Evolutionary conservation across 2,888 invertebrate species (phyloP).

Genomic region (Conchocele bisecta): DNA sequence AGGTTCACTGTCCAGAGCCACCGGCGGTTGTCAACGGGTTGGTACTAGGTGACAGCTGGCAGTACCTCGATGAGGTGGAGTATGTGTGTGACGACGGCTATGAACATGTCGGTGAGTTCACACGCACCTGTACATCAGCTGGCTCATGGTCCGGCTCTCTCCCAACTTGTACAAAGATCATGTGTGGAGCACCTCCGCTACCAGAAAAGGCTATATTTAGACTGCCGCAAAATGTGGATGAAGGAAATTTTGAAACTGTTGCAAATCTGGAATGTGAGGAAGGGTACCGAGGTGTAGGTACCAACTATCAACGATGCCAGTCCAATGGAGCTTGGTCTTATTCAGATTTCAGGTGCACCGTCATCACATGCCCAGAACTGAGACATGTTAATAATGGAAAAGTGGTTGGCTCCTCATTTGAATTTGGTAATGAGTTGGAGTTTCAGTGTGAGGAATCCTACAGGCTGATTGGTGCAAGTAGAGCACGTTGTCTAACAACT

Average conservation of each 20-base stretch:
- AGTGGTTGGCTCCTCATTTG: conserved; percentile 18
- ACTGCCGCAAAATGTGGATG: conserved; percentile 38
- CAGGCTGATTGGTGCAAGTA: conserved; percentile 52
- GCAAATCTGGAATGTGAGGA: conserved; percentile 52
- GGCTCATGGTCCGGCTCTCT: conserved; percentile 63
- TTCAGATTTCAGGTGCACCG: conserved; percentile 71
- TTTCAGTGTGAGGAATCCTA: conserved; percentile 69
- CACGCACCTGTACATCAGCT: conserved; percentile 66
- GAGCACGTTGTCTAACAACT: conserved; percentile 50
- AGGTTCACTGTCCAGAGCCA: conserved; percentile 58
- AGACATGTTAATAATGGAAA: conserved; percentile 34
- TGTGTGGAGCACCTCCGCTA: conserved; percentile 50
- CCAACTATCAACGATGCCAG: conserved; percentile 66
- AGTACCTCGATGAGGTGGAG: conserved; percentile 59
- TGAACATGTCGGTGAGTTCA: conserved; percentile 53
- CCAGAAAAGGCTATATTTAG: conserved; percentile 39
- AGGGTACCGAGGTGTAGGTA: conserved; percentile 55
- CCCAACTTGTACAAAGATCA: conserved; percentile 53
- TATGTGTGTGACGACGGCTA: conserved; percentile 72
- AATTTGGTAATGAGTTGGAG: conserved; percentile 49
- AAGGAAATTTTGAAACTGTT: conserved; percentile 40
- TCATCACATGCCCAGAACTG: conserved; percentile 65
- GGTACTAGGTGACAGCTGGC: conserved; percentile 37
- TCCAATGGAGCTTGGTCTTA: conserved; percentile 78
- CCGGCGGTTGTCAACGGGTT: conserved; percentile 50